Evolutionary conservation across 1,140 invertebrate species (phyloP).

Genomic region (Nymphalis io): DNA sequence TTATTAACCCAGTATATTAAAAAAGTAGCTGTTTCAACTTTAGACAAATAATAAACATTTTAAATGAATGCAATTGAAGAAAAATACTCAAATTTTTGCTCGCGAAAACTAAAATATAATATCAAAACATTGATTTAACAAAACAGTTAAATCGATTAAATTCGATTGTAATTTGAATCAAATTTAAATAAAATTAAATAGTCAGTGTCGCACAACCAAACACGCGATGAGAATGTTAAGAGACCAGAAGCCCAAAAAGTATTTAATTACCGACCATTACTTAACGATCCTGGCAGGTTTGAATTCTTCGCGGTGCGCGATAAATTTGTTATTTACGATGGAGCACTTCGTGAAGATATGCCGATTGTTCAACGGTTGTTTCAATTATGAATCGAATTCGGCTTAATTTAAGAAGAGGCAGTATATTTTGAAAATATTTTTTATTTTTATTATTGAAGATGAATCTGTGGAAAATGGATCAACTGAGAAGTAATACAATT

Average conservation of each 20-base stretch:
- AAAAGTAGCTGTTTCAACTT: too few relatives aligned
- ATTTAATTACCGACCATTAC: constrained; percentile 42
- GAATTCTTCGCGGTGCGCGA: constrained; percentile 34
- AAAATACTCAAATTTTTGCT: neutral
- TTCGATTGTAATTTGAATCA: neutral
- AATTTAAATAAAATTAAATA: constrained; percentile 34
- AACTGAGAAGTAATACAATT: too few relatives aligned
- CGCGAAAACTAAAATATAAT: neutral
- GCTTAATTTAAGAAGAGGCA: constrained; percentile 5
- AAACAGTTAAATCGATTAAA: neutral
- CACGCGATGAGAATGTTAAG: constrained; percentile 31
- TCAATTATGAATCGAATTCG: constrained; percentile 20
- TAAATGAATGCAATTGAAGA: neutral
- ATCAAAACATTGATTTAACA: neutral
- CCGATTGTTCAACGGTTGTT: constrained; percentile 33
- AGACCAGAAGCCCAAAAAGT: constrained; percentile 36
- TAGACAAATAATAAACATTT: too few relatives aligned
- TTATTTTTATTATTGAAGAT: neutral
- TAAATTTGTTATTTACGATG: constrained; percentile 42
- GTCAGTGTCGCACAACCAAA: constrained; percentile 20
- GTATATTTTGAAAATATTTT: neutral
- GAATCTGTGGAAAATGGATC: too few relatives aligned
- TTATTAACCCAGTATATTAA: too few relatives aligned
- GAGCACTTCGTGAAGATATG: constrained; percentile 19
- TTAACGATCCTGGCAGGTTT: constrained; percentile 34